Conservation (phyloP, 23 tunicate genomes). For the Halocynthia roretzi region DNA sequence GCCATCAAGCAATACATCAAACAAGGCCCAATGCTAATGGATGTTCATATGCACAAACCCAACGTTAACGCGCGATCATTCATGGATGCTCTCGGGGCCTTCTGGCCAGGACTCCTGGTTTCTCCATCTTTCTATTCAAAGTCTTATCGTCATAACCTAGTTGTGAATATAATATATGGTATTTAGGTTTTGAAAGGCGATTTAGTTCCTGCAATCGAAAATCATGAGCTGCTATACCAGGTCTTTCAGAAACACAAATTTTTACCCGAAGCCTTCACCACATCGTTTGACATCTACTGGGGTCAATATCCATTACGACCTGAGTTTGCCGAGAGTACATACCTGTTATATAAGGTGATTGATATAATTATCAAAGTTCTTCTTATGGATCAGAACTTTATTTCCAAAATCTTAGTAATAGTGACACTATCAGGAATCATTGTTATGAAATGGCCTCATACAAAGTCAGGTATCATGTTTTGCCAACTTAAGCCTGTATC, state of each 20-base stretch:
- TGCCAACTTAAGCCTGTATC: too few species aligned
- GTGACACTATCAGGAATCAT: too few species aligned
- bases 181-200: constrained; percentile 93
- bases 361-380: not conserved
- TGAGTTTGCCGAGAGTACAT: constrained; percentile 96
- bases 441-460: too few species aligned
- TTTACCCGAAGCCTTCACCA: constrained; percentile 98
- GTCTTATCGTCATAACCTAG: not conserved
- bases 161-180: not conserved
- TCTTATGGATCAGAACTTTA: not conserved
- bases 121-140: not conserved
- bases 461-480: not conserved
- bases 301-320: constrained; percentile 95
- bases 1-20: constrained; percentile 85
- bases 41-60: constrained; percentile 94
- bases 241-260: constrained; percentile 85
- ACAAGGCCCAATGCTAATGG: constrained; percentile 87
- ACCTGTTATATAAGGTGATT: constrained; percentile 70
- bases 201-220: constrained; percentile 72
- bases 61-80: constrained; percentile 60
- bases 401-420: too few species aligned
- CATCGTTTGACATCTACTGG: constrained; percentile 88
- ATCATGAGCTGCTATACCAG: constrained; percentile 90
- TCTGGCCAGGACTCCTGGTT: constrained; percentile 98
- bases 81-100: constrained; percentile 93